These are phyloP conservation scores for Chromobotia macracanthus DNA, from an alignment of 2,797 vertebrate genomes.

Conservation along the genomic window DNA sequence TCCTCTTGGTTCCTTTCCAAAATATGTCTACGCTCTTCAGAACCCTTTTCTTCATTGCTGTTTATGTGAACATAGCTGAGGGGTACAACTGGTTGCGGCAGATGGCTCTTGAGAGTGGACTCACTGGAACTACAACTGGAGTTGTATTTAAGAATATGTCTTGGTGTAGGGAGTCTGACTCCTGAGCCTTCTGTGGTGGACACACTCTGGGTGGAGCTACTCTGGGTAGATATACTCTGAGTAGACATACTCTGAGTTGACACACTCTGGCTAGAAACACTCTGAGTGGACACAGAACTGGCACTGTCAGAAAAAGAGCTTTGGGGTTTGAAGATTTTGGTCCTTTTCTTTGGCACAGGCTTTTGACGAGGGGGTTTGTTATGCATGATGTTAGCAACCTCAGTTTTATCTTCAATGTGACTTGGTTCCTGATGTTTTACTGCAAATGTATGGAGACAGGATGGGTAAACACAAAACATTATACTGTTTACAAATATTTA, in stretches of 20 bases:
- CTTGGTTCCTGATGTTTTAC: constrained; percentile 64
- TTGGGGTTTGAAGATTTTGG: constrained; percentile 72
- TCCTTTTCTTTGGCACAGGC: constrained; percentile 90
- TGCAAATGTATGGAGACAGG: constrained; percentile 14
- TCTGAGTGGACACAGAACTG: constrained; percentile 53
- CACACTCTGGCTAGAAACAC: constrained; percentile 68
- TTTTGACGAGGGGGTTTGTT: constrained; percentile 66
- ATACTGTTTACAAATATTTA: not conserved
- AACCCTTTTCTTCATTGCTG: constrained; percentile 73
- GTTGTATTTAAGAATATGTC: constrained; percentile 78
- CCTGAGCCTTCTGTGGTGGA: constrained; percentile 56
- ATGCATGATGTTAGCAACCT: constrained; percentile 63
- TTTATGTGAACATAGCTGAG: constrained; percentile 58
- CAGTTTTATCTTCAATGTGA: constrained; percentile 63
- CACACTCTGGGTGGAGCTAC: constrained; percentile 54
- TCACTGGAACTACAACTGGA: constrained; percentile 83
- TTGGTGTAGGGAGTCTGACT: constrained; percentile 66
- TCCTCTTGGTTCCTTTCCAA: constrained; percentile 62
- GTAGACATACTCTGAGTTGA: constrained; percentile 31
- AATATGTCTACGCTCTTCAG: constrained; percentile 53
- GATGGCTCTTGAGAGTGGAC: constrained; percentile 64
- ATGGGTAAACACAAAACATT: constrained; percentile 8
- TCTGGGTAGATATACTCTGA: constrained; percentile 2
- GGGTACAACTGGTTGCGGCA: constrained; percentile 7
- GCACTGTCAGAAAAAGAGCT: constrained; percentile 67